Evolutionary conservation across 1,140 invertebrate species (phyloP), one percentile per base, ranked within the genome.

Genomic region (Formica selysi): DNA sequence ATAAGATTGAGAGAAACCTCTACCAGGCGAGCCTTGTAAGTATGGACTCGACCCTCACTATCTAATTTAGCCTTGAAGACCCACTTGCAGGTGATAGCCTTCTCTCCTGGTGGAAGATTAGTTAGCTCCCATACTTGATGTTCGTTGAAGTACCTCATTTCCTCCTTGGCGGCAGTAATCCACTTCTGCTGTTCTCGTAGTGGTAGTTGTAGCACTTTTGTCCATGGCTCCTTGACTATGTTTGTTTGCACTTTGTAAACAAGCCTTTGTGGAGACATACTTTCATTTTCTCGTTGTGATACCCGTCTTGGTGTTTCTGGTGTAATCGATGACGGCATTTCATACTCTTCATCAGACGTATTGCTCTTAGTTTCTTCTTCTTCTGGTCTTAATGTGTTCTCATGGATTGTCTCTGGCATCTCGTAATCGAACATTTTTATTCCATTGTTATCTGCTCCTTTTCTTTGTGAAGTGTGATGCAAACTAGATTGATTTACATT

Each of bases 21-120:
- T 4, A 96, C 94, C 11, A 95, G 80, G 44, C 95, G 78, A 41
- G 95, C 95, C 86, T 95, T 95, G 67, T 93, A 94, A 51, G 73
- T 87, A 13, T 88, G 74, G 2, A 89, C 86, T 6, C 91, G 87
- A 51, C 90, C 88, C 48, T 94, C 87, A 48, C 73, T 51, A 48
- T 93, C 86, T 11, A 78, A 86, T 62, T 95, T 95, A 51, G 68
- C 87, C 19, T 93, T 93, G n/a, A 93, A 96, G 2, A 96, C 92
- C 94, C 93, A 95, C 57, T 92, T 95, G 54, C 89, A 91, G 0
- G 86, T 87, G 36, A 93, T 87, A 0, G 89, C 19, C 57, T 88
- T 89, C 26, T 79, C 86, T 13, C 70, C 86, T 76, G 41, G 41
- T 32, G 73, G 85, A 86, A 90, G 89, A 10, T 92, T 84, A 4